Base-by-base conservation (phyloP, 2,113 vertebrate species). In the Cynoglossus semilaevis region DNA sequence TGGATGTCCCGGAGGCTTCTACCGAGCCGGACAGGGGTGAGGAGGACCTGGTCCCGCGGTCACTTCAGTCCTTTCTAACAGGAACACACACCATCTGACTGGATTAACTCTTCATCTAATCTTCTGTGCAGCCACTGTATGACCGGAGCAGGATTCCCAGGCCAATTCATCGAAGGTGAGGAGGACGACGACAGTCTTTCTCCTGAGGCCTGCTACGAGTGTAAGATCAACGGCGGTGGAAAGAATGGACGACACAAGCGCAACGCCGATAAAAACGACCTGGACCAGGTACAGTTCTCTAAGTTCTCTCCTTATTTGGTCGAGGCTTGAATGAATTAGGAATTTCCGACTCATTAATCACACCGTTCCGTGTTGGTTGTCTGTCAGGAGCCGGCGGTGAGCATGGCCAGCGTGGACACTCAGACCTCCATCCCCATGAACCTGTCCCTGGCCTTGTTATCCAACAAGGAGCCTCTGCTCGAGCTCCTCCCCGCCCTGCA, bases 21-120 rank as follows among this genome's bases (percentile, higher is more conserved):
- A 92, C 88, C 81, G 94, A 70, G 94, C 94, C 0, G 95, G 96
- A 10, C 96, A 96, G 78, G 95, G 96, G 96, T 98, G 72, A 95
- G 93, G 7, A 4, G 12, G n/a, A 14, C 46, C 15, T 2, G 12
- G 9, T 41, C 14, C 2, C 22, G 6, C 22, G 2, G 22, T 29
- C 1, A 16, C 11, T 36, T 2, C 7, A 37, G 4, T 3, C 10
- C 7, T 7, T 51, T 5, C 4, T 10, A 29, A 11, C 17, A 41
- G 6, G 1, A 0, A 15, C 16, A 9, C 34, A 16, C 9, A n/a
- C 36, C 9, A 19, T 9, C 44, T 22, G 18, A 3, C 49, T 11
- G 18, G 8, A 8, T 15, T 71, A 1, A 55, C 3, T 7, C 8
- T 1, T 65, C 12, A 18, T 45, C n/a, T 49, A 61, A 22, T 50